A percentile compares a stretch with the other conserved stretches of the same genome.
phyloP scores from a whole-genome alignment of 2,888 invertebrate species.

The Ormyrus nitidulus region DNA sequence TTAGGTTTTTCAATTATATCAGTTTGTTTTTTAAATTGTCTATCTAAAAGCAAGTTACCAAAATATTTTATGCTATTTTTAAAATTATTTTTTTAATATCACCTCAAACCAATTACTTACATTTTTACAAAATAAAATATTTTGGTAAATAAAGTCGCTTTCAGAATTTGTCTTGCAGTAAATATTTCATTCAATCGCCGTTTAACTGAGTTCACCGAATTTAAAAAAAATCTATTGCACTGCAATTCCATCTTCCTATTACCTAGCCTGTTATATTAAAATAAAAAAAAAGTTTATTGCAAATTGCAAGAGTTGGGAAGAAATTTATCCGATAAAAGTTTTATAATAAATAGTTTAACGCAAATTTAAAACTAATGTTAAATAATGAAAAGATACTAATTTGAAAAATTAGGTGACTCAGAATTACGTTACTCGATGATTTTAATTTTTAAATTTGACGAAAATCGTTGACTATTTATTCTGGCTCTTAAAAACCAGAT shows the following conservation, averaged over 20 bases:
- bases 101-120: constrained; percentile 35
- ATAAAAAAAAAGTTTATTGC: neutral
- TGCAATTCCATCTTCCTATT: constrained; percentile 36
- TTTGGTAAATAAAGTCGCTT: constrained; percentile 27
- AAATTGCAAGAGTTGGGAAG: too few relatives aligned
- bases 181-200: constrained; percentile 12
- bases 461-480: constrained; percentile 48
- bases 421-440: constrained; percentile 23
- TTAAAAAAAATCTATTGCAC: constrained; percentile 39
- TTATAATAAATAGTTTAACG: constrained; percentile 3
- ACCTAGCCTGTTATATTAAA: constrained; percentile 10
- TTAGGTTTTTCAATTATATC: constrained; percentile 5
- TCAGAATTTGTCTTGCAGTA: constrained; percentile 5
- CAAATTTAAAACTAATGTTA: constrained; percentile 37
- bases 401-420: constrained; percentile 51
- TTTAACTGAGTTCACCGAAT: constrained; percentile 41
- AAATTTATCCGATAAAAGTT: neutral
- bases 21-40: constrained; percentile 11
- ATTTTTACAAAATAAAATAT: constrained; percentile 48
- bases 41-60: constrained; percentile 21
- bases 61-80: constrained; percentile 44
- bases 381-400: constrained; percentile 14
- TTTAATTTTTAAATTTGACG: constrained; percentile 28
- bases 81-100: constrained; percentile 20
- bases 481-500: constrained; percentile 28